These are phyloP conservation scores for Habroteleia sp. DNA, from an alignment of 2,888 invertebrate species.

Conservation along the genomic window DNA sequence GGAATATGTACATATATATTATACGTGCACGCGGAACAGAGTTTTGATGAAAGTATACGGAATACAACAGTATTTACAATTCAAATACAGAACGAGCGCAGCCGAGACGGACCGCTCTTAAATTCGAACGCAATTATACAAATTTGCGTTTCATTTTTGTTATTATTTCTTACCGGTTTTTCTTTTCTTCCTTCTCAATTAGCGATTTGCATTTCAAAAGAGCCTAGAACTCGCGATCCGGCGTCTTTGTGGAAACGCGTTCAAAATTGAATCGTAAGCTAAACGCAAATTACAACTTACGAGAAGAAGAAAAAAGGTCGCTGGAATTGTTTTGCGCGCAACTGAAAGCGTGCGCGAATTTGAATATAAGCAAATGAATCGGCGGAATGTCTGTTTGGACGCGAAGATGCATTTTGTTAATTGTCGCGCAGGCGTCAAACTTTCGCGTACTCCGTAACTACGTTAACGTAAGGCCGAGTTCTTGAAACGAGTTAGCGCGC, in stretches of 20 bases:
- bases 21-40: too few species aligned
- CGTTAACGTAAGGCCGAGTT: slow-evolving; percentile 5
- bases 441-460: slow-evolving; percentile 3
- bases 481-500: neutral
- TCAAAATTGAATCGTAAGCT: slow-evolving; percentile 11
- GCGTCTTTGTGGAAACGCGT: neutral
- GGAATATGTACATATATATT: too few species aligned
- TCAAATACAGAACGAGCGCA: slow-evolving; percentile 18
- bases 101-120: slow-evolving; percentile 20
- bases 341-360: slow-evolving; percentile 8
- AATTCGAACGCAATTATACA: slow-evolving; percentile 46
- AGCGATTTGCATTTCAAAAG: slow-evolving; percentile 25
- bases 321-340: slow-evolving; percentile 2
- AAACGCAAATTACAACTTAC: slow-evolving; percentile 10
- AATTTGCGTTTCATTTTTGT: slow-evolving; percentile 29
- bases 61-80: slow-evolving; percentile 33
- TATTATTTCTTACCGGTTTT: slow-evolving; percentile 17
- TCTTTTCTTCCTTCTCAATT: neutral
- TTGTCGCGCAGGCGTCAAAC: slow-evolving; percentile 15
- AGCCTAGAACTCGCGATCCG: neutral
- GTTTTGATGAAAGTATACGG: slow-evolving; percentile 53
- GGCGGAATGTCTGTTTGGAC: slow-evolving; percentile 1
- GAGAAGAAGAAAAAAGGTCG: slow-evolving; percentile 11
- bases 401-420: slow-evolving; percentile 1
- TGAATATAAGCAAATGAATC: slow-evolving; percentile 27